Percentiles rank a stretch among this genome's conserved stretches.
Conservation (phyloP, 2,888 invertebrate species). For the Monoplex corrugatus region DNA sequence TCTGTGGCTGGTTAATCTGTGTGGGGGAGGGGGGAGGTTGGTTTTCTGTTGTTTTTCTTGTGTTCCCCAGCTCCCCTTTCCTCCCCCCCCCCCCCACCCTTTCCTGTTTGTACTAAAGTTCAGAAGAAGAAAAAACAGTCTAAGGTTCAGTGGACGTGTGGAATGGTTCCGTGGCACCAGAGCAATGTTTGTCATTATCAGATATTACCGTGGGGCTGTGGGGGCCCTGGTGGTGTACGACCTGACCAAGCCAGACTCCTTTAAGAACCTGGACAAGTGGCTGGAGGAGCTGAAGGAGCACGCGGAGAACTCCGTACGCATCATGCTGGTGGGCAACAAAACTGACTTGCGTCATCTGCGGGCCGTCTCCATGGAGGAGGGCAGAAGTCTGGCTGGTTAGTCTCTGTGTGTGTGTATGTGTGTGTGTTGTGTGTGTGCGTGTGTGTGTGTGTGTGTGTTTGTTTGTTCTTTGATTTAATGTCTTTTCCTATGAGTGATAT, state of each 20-base stretch:
- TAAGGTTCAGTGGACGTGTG: no score
- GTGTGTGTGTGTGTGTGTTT: neutral
- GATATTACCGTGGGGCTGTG: constrained; percentile 76
- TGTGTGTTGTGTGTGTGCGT: neutral
- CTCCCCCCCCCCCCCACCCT: no score
- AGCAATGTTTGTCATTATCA: constrained; percentile 53
- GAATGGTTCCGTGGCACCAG: neutral
- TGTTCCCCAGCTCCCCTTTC: no score
- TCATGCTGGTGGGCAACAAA: constrained; percentile 75
- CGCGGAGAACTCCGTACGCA: constrained; percentile 71
- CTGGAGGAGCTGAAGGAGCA: constrained; percentile 72
- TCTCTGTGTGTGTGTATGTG: no score
- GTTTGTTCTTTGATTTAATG: neutral
- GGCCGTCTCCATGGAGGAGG: constrained; percentile 65
- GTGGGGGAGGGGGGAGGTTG: no score
- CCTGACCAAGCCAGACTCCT: constrained; percentile 72
- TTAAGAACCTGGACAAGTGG: constrained; percentile 75
- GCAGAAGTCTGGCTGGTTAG: constrained; percentile 71
- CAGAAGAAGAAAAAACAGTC: no score
- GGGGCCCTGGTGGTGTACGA: constrained; percentile 77
- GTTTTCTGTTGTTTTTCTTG: no score
- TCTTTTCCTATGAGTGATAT: neutral
- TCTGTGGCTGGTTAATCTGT: no score
- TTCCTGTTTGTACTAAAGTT: no score
- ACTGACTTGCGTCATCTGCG: constrained; percentile 73